A percentile compares a stretch with the other conserved stretches of the same genome.
Conservation (phyloP, 2,113 vertebrate species). For the Hemichromis elongatus region DNA sequence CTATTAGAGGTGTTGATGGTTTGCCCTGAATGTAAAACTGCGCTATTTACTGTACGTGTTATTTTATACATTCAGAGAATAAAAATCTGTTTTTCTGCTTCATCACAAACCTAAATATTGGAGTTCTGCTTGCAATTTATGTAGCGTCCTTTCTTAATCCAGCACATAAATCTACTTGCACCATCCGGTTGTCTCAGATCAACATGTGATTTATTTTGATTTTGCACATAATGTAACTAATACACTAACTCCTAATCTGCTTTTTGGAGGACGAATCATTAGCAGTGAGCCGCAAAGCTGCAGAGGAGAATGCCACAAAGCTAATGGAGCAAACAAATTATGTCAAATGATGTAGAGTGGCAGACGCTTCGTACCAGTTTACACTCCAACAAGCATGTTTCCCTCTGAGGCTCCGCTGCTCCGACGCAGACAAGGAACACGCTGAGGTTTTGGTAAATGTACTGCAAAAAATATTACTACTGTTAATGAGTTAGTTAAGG, state of each 20-base stretch:
- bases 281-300: conserved; percentile 11
- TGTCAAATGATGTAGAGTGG: conserved; percentile 36
- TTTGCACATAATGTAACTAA: neutral
- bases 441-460: neutral
- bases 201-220: conserved; percentile 36
- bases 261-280: conserved; percentile 46
- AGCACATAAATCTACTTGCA: neutral
- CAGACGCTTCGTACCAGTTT: conserved; percentile 1
- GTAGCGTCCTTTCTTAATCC: neutral
- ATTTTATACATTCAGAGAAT: neutral
- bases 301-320: conserved; percentile 44
- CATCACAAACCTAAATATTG: neutral
- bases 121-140: neutral
- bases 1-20: neutral
- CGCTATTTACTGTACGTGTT: neutral
- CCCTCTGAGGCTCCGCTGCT: neutral
- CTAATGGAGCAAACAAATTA: conserved; percentile 58
- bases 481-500: neutral
- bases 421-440: neutral
- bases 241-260: conserved; percentile 13
- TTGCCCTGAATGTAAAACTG: neutral
- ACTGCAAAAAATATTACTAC: neutral
- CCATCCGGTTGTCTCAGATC: neutral
- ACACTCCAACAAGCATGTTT: neutral
- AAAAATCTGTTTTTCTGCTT: neutral